phyloP scores from a whole-genome alignment of 1,140 invertebrate species.

The Micrasema longulum region DNA sequence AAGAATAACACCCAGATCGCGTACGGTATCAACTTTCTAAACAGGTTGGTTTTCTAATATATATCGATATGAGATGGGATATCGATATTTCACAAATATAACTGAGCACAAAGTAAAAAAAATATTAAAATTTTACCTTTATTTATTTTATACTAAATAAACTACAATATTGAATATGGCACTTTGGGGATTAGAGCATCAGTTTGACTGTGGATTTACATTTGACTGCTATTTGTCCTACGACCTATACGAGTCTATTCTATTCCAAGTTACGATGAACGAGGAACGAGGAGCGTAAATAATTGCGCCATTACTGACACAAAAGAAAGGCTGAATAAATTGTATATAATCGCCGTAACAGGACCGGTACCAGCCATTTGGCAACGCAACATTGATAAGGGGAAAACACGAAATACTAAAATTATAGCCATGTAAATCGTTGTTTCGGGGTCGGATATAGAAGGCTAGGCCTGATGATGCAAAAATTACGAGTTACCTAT shows the following conservation, averaged over 20 bases:
- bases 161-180: neutral
- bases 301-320: constrained; percentile 32
- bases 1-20: too few species aligned
- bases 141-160: neutral
- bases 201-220: neutral
- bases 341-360: constrained; percentile 26
- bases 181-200: neutral
- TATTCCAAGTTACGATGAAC: neutral
- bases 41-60: too few species aligned
- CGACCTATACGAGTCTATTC: neutral
- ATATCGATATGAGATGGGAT: too few species aligned
- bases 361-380: neutral
- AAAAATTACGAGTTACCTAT: too few species aligned
- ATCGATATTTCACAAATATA: too few species aligned
- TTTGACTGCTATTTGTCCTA: neutral
- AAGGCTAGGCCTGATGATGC: too few species aligned
- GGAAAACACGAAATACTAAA: constrained; percentile 5
- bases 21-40: too few species aligned
- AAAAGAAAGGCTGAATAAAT: constrained; percentile 37
- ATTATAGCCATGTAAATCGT: neutral
- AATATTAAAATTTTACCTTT: neutral
- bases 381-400: neutral
- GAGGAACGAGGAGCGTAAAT: neutral
- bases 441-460: too few species aligned
- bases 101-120: neutral